phyloP scores from a whole-genome alignment of 2,797 vertebrate genomes.

The Characodon lateralis region DNA sequence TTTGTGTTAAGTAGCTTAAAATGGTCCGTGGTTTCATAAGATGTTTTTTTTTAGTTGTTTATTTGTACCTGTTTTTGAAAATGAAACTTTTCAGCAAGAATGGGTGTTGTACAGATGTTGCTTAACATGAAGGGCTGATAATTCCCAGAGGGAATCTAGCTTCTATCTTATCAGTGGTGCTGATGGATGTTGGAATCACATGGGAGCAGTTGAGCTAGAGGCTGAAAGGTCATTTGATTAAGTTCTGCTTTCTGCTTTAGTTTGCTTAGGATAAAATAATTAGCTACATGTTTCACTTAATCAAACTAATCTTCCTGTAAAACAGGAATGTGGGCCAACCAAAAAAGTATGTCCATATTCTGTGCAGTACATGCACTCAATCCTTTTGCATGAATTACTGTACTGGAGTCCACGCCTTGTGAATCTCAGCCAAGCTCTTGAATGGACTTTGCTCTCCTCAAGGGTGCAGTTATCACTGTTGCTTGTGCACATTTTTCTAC shows the following conservation, averaged over 20 bases:
- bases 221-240: background rate
- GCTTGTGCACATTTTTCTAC: no score
- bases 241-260: background rate
- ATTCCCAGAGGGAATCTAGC: background rate
- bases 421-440: no score
- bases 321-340: no score
- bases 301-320: no score
- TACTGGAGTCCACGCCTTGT: no score
- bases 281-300: background rate
- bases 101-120: background rate
- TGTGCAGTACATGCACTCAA: no score
- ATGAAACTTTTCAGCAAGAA: no score
- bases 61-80: background rate
- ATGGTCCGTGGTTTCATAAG: background rate
- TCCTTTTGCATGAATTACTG: no score
- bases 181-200: background rate
- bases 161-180: background rate
- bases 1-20: background rate
- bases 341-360: no score
- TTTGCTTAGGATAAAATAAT: background rate
- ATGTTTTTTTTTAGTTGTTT: background rate
- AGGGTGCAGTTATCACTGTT: no score
- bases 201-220: background rate
- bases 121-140: background rate
- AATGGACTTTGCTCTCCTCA: no score